Base-by-base conservation (phyloP, 92 coral and sea anemone species). In the Palythoa grandis region DNA sequence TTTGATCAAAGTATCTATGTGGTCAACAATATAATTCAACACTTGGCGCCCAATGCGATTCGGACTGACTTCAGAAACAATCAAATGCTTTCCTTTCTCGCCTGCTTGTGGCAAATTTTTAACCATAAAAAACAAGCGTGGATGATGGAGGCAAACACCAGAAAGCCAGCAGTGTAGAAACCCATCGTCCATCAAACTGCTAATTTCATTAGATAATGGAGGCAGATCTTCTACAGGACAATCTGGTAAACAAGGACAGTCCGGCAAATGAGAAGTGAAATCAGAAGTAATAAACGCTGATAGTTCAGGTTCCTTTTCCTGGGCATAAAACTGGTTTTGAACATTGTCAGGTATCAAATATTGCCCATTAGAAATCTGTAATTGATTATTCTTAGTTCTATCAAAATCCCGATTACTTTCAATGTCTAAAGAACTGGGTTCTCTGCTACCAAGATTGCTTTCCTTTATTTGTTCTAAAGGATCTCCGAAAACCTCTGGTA, bases 91-190 rank as follows among this genome's bases (percentile, higher is more conserved):
- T 19, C 92, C 89, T 20, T 83, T 50, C 43, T 82, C 86, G 2
- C 29, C 35, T 2, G 94, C 88, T 66, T 96, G 95, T 4, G 96
- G 91, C 39, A 85, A 82, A 75, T 92, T 82, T 47, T 86, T 78
- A 56, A 95, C 90, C 69, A 85, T 86, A 80, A 96, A 79, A 80
- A 95, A 96, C 77, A 93, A 72, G 3, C 91, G 90, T 12, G 91
- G 97, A 66, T 96, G 98, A 48, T 78, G 83, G 8, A 96, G 90
- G 84, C 97, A 96, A n/a, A 96, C 92, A 1, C 99, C 99, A 35
- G 97, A 95, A n/a, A 92, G 93, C 99, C 99, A 96, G 74, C 99
- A 96, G 19, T 86, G 95, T 38, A 96, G 92, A 37, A 85, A 93
- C 1, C 90, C 78, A 3, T 83, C 66, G 72, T 96, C 97, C 37